phyloP scores from a whole-genome alignment of 2,888 invertebrate species.

The Lepas anatifera region DNA sequence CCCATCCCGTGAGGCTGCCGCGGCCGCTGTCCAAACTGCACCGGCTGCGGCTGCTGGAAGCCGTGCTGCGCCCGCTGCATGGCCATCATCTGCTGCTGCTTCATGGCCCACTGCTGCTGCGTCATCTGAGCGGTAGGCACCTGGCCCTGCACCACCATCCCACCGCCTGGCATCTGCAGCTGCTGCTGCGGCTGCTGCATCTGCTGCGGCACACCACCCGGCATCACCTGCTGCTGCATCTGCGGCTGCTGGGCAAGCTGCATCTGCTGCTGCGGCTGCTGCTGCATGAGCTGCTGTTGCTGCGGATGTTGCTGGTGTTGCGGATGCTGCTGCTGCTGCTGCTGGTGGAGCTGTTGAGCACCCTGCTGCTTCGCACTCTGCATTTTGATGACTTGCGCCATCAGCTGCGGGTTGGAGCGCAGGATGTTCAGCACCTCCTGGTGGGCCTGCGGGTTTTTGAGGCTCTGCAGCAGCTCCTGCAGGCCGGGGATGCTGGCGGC shows the following conservation, averaged over 20 bases:
- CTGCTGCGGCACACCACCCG: not conserved
- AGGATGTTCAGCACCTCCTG: constrained; percentile 77
- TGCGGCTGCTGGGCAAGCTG: not conserved
- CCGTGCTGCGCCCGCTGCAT: constrained; percentile 29
- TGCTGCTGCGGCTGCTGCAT: not conserved
- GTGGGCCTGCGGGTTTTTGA: constrained; percentile 86
- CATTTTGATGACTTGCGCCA: constrained; percentile 45
- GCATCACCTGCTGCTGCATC: not conserved
- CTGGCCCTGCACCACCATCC: not conserved
- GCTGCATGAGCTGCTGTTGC: constrained; percentile 31
- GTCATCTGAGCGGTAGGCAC: constrained; percentile 29
- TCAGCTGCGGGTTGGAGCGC: constrained; percentile 84
- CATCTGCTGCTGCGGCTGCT: not conserved
- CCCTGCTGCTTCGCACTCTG: constrained; percentile 28
- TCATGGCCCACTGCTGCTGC: constrained; percentile 25
- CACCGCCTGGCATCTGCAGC: not conserved
- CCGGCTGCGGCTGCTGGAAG: constrained; percentile 46
- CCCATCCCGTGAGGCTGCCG: constrained; percentile 33
- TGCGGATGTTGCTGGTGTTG: constrained; percentile 33
- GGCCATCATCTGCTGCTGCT: constrained; percentile 22
- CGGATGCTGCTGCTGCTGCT: constrained; percentile 33
- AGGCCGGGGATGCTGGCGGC: constrained; percentile 33
- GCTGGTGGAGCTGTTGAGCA: constrained; percentile 29
- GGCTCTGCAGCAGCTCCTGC: constrained; percentile 75
- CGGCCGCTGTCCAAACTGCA: constrained; percentile 32